These are phyloP conservation scores for Cryptotermes secundus DNA, from an alignment of 1,140 invertebrate species.

Conservation along the genomic window DNA sequence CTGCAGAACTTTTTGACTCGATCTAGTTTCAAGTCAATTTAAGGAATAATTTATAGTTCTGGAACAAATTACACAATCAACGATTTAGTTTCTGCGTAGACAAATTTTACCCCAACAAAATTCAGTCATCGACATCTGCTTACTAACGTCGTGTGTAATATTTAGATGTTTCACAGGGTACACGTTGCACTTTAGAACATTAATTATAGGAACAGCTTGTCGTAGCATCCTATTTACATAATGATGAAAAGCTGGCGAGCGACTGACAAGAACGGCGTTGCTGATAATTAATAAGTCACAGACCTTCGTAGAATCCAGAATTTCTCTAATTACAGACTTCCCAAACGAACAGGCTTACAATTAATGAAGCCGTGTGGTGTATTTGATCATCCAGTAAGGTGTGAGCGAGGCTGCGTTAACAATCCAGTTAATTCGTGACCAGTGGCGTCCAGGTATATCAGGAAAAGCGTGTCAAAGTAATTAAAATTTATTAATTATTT, in stretches of 20 bases:
- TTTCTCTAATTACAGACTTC: constrained; percentile 13
- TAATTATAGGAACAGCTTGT: not conserved
- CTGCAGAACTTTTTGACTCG: too few relatives aligned
- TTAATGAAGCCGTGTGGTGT: not conserved
- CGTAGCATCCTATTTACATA: not conserved
- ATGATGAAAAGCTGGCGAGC: not conserved
- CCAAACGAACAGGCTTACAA: constrained; percentile 6
- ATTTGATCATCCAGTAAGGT: not conserved
- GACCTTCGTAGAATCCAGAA: not conserved
- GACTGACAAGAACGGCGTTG: not conserved
- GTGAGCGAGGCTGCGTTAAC: not conserved
- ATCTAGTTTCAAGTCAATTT: too few relatives aligned
- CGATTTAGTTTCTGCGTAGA: not conserved
- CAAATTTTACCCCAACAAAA: not conserved
- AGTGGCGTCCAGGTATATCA: not conserved
- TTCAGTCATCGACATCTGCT: not conserved
- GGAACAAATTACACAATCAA: not conserved
- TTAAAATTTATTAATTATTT: not conserved
- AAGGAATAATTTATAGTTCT: too few relatives aligned
- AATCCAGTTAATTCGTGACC: not conserved
- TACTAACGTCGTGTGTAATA: not conserved
- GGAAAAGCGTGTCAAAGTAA: not conserved
- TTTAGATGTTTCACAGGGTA: not conserved
- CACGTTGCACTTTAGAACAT: not conserved
- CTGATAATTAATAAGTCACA: constrained; percentile 14